These are phyloP conservation scores for Saturnia pavonia DNA, from an alignment of 2,888 invertebrate genomes.

Conservation along the genomic window DNA sequence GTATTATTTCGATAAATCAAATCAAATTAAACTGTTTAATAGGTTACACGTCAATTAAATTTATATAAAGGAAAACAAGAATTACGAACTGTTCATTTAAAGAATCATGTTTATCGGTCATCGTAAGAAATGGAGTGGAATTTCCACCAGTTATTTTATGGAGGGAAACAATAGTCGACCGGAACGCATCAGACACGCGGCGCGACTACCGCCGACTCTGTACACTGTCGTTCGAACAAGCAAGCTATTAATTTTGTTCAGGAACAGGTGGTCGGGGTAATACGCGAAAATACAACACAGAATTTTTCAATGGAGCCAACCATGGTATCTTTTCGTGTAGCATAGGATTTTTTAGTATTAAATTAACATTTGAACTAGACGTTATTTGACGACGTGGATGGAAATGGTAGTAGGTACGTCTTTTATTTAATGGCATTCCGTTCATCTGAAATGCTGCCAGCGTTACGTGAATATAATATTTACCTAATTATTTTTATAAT, in stretches of 20 bases:
- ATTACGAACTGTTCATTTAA: conserved; percentile 43
- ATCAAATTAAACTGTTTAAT: not conserved
- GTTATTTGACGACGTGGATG: no score
- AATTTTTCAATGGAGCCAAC: conserved; percentile 23
- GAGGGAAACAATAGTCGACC: conserved; percentile 49
- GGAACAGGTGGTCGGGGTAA: conserved; percentile 40
- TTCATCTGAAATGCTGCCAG: no score
- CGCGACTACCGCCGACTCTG: conserved; percentile 36
- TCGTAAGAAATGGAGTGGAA: conserved; percentile 54
- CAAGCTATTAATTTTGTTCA: conserved; percentile 36
- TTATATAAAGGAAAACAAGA: conserved; percentile 21
- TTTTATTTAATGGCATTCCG: no score
- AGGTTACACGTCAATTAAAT: not conserved
- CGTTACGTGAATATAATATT: no score
- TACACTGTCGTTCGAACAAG: conserved; percentile 34
- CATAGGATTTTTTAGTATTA: not conserved
- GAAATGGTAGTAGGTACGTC: no score
- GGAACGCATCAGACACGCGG: conserved; percentile 43
- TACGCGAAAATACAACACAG: conserved; percentile 28
- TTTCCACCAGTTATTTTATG: conserved; percentile 56
- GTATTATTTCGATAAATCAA: not conserved
- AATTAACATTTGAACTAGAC: no score
- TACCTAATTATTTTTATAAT: no score
- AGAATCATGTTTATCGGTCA: conserved; percentile 47
- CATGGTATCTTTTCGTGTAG: not conserved